These are phyloP conservation scores for Potamarius usumacintae DNA, from an alignment of 2,113 vertebrate species.

Conservation along the genomic window DNA sequence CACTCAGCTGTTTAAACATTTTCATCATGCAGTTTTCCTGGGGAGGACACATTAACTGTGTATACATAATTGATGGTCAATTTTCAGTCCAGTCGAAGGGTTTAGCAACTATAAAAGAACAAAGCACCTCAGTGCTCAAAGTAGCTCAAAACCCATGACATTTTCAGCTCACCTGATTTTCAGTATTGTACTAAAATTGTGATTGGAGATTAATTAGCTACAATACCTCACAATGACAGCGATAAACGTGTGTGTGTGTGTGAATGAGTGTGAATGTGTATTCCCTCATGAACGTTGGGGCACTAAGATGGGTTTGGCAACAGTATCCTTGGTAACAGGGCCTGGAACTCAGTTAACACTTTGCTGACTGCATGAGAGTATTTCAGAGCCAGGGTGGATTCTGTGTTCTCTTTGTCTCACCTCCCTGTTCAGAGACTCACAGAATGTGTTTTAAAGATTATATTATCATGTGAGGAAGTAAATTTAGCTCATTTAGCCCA, in stretches of 20 bases:
- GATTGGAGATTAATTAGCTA: background rate
- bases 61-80: slow-evolving; percentile 5
- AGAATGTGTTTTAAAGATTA: background rate
- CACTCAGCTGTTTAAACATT: slow-evolving; percentile 9
- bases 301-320: slow-evolving; percentile 60
- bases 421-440: background rate
- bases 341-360: slow-evolving; percentile 59
- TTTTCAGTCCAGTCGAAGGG: background rate
- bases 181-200: background rate
- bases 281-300: slow-evolving; percentile 53
- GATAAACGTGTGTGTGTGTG: background rate
- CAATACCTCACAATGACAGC: background rate
- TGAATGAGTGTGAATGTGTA: slow-evolving; percentile 32
- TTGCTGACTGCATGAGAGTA: slow-evolving; percentile 43
- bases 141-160: background rate
- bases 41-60: slow-evolving; percentile 28
- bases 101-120: background rate
- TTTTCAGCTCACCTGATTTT: background rate
- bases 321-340: slow-evolving; percentile 69
- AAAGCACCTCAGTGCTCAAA: background rate
- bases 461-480: background rate
- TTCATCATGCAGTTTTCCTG: slow-evolving; percentile 33
- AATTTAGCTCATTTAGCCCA: background rate
- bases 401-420: slow-evolving; percentile 5
- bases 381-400: background rate